Evolutionary conservation across 1,140 invertebrate species (phyloP), one percentile per base, ranked within the genome.

Genomic region (Neodiprion pinetum): DNA sequence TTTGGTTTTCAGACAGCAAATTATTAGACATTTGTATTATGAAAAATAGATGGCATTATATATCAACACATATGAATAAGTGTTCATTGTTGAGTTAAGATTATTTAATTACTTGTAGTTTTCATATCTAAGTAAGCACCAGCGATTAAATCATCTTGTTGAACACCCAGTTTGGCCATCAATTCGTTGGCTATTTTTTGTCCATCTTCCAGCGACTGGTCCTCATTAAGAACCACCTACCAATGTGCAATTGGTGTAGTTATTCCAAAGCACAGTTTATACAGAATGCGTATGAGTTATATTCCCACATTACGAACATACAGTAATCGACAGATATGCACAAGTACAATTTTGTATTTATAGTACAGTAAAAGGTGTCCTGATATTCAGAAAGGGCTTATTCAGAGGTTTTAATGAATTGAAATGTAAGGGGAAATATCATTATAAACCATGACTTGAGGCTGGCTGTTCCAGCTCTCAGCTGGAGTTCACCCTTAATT

Each of bases 61-160:
- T 48, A 48, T 11, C 48, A 9, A 71, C 12, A 11, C 9, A 17
- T 47, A 48, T 7, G 28, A 70, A 50, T 50, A 12, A 70, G 61
- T 70, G 40, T 74, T 74, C 73, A 74, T 67, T 72, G 71, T 76
- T 76, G 61, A 72, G 4, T 47, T 67, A 48, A 67, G 66, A 21
- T n/a, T 21, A 9, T 47, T 48, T n/a, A 69, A 21, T 78, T 72
- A 67, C 77, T 76, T 48, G 73, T 66, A 28, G 77, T 23, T 66
- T 90, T 76, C 70, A 91, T 79, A 86, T 97, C 96, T 80, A 96
- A 91, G 84, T 97, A 97, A 8, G 95, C 94, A 76, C 92, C 92
- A 1, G 90, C 87, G 75, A 97, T 90, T 10, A 97, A 84, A 86
- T 96, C 91, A n/a, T 89, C 86, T 28, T 92, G 80, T 53, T 86